Evolutionary conservation across 2,113 vertebrate genomes (phyloP).

Genomic region (Myotis brandtii): DNA sequence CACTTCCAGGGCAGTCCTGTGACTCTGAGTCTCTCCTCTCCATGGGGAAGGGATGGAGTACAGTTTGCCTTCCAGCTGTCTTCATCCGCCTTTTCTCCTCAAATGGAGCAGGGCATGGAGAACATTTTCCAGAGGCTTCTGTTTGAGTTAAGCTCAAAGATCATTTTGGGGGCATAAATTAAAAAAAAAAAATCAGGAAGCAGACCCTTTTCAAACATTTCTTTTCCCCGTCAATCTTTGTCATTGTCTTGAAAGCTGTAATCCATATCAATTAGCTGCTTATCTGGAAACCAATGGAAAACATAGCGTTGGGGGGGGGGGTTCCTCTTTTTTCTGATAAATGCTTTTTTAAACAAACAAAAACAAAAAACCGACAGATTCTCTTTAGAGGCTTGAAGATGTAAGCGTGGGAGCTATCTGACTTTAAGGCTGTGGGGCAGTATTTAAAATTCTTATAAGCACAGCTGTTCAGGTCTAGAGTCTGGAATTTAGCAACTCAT

Average conservation of each 20-base stretch:
- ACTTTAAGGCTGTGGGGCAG: background rate
- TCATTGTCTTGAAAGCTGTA: conserved; percentile 1
- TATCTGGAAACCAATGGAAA: conserved; percentile 4
- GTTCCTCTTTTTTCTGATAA: background rate
- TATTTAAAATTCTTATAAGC: conserved; percentile 29
- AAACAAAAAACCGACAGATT: background rate
- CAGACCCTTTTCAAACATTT: background rate
- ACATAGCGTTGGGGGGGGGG: background rate
- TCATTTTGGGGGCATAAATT: background rate
- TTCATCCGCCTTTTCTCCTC: background rate
- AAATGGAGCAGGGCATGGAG: background rate
- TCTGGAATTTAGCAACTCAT: background rate
- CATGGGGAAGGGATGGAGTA: background rate
- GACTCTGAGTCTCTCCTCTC: background rate
- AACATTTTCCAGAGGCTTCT: background rate
- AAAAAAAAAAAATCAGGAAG: background rate
- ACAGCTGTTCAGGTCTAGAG: conserved; percentile 35
- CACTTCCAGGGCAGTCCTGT: background rate
- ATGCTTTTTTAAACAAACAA: background rate
- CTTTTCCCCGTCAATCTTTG: background rate
- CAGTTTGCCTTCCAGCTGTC: background rate
- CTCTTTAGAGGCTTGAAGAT: background rate
- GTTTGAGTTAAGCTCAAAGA: background rate
- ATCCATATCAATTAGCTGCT: background rate
- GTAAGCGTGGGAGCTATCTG: background rate